phyloP scores from a whole-genome alignment of 2,113 vertebrate genomes.

The Panthera uncia region DNA sequence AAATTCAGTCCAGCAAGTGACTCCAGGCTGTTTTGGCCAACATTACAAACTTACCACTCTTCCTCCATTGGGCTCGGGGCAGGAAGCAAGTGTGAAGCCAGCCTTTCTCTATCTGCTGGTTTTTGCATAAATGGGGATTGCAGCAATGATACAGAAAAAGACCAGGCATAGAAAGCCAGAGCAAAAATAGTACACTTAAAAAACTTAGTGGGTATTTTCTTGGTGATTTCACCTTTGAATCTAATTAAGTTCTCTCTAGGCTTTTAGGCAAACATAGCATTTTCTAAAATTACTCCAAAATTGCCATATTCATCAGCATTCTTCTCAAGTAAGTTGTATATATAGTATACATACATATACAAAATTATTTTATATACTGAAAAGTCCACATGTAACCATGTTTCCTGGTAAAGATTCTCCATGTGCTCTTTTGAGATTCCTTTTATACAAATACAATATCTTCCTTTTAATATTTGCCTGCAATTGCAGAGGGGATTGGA shows the following conservation, averaged over 20 bases:
- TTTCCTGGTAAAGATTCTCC: background rate
- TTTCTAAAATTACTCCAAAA: constrained; percentile 8
- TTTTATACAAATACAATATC: background rate
- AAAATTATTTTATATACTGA: background rate
- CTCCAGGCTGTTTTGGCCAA: constrained; percentile 81
- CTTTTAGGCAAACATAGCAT: constrained; percentile 36
- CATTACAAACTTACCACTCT: constrained; percentile 68
- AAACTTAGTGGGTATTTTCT: constrained; percentile 77
- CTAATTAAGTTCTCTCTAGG: constrained; percentile 67
- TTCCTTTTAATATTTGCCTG: background rate
- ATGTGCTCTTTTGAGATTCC: background rate
- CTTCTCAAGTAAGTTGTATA: constrained; percentile 36
- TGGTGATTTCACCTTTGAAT: constrained; percentile 71
- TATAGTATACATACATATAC: background rate
- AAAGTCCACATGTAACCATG: background rate
- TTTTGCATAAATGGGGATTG: constrained; percentile 72
- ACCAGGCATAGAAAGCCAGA: constrained; percentile 62
- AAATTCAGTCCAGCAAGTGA: constrained; percentile 71
- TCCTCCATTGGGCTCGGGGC: constrained; percentile 60
- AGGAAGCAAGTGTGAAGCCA: constrained; percentile 74
- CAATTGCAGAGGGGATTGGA: background rate
- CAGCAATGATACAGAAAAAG: constrained; percentile 79
- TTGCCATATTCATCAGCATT: background rate
- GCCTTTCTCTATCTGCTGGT: constrained; percentile 78
- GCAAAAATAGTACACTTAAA: constrained; percentile 78